phyloP scores from a whole-genome alignment of 2,888 invertebrate genomes.

The Cinara cedri region DNA sequence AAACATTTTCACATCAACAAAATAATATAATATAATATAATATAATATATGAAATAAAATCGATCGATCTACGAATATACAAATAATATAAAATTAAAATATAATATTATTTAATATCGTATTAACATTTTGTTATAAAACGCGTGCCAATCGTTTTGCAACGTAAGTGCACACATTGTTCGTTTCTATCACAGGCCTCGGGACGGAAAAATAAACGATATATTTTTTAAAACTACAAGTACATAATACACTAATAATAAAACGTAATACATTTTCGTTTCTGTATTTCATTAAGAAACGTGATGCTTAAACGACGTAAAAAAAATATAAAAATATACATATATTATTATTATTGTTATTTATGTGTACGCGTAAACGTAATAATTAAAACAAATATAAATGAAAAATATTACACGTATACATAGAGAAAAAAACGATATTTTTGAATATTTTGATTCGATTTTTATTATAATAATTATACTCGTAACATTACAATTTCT shows the following conservation, averaged over 20 bases:
- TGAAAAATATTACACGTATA: constrained; percentile 11
- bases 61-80: too few relatives aligned
- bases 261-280: too few relatives aligned
- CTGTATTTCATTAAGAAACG: too few relatives aligned
- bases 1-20: constrained; percentile 32
- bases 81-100: too few relatives aligned
- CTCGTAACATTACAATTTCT: constrained; percentile 27
- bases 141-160: constrained; percentile 21
- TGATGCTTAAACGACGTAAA: too few relatives aligned
- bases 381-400: too few relatives aligned
- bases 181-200: constrained; percentile 51
- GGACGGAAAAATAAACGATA: constrained; percentile 30
- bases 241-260: too few relatives aligned
- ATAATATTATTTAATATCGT: too few relatives aligned
- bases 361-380: background rate
- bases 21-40: too few relatives aligned
- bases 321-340: background rate
- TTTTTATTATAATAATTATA: constrained; percentile 9
- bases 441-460: constrained; percentile 52
- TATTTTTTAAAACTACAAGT: background rate
- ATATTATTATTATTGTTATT: background rate
- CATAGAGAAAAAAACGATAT: constrained; percentile 12
- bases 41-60: too few relatives aligned
- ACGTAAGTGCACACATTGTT: constrained; percentile 12
- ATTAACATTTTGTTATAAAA: too few relatives aligned